These are phyloP conservation scores for Pipa parva DNA, from an alignment of 2,113 vertebrate genomes.

Conservation along the genomic window DNA sequence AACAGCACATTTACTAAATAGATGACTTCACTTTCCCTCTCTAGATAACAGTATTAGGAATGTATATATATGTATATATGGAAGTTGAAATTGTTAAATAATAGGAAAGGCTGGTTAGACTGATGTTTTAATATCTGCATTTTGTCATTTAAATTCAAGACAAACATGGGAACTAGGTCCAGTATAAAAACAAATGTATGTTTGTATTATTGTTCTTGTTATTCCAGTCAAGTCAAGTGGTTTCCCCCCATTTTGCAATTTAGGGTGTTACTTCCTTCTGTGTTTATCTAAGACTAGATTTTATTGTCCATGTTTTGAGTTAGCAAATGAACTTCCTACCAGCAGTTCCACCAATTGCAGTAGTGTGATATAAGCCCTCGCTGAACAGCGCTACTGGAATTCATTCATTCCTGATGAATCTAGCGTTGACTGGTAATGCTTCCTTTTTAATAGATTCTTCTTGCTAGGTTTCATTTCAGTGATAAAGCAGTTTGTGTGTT, in stretches of 20 bases:
- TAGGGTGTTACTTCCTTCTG: slow-evolving; percentile 57
- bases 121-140: not conserved
- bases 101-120: no score
- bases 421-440: slow-evolving; percentile 14
- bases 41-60: no score
- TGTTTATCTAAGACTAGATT: slow-evolving; percentile 53
- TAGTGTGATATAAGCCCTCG: slow-evolving; percentile 28
- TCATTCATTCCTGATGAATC: slow-evolving; percentile 37
- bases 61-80: no score
- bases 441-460: slow-evolving; percentile 24
- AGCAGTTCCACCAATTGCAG: slow-evolving; percentile 27
- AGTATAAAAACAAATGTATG: slow-evolving; percentile 19
- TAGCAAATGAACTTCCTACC: slow-evolving; percentile 47
- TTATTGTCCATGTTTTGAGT: slow-evolving; percentile 52
- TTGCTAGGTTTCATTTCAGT: slow-evolving; percentile 29
- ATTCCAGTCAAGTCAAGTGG: slow-evolving; percentile 31
- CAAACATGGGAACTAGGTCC: slow-evolving; percentile 20
- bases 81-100: no score
- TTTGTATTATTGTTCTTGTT: not conserved
- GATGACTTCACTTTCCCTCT: no score
- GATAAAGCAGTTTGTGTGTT: slow-evolving; percentile 27
- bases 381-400: slow-evolving; percentile 39
- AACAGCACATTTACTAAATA: no score
- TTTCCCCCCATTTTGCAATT: slow-evolving; percentile 48
- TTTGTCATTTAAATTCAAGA: no score